Evolutionary conservation across 2,113 vertebrate genomes (phyloP).

Genomic region (Phodopus roborovskii): DNA sequence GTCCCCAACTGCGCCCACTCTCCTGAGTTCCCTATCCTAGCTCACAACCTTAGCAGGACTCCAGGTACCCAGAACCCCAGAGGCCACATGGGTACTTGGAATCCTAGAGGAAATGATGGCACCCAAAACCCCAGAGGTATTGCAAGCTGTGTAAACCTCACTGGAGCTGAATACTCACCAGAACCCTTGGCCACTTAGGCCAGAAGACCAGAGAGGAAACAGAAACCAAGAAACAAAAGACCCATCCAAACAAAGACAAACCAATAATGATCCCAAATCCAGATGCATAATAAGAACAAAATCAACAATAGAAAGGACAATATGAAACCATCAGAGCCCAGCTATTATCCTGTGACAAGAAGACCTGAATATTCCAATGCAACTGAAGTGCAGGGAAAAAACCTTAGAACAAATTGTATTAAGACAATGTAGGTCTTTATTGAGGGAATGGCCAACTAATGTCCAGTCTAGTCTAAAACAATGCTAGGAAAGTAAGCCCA

Average conservation of each 20-base stretch:
- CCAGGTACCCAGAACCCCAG: not conserved
- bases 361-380: not conserved
- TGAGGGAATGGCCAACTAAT: not conserved
- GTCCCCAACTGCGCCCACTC: not conserved
- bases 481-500: not conserved
- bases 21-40: not conserved
- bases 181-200: not conserved
- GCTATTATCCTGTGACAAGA: not conserved
- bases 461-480: not conserved
- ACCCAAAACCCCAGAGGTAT: not conserved
- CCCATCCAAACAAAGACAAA: not conserved
- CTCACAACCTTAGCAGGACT: not conserved
- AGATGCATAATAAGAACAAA: not conserved
- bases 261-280: not conserved
- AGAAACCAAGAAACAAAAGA: not conserved
- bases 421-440: not conserved
- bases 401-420: not conserved
- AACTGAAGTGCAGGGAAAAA: not conserved
- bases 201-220: not conserved
- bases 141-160: not conserved
- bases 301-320: not conserved
- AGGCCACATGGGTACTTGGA: not conserved
- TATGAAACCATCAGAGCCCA: not conserved
- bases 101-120: not conserved
- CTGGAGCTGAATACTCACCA: not conserved